Base-by-base conservation (phyloP, 2,888 invertebrate species). In the Horisme vitalbata region DNA sequence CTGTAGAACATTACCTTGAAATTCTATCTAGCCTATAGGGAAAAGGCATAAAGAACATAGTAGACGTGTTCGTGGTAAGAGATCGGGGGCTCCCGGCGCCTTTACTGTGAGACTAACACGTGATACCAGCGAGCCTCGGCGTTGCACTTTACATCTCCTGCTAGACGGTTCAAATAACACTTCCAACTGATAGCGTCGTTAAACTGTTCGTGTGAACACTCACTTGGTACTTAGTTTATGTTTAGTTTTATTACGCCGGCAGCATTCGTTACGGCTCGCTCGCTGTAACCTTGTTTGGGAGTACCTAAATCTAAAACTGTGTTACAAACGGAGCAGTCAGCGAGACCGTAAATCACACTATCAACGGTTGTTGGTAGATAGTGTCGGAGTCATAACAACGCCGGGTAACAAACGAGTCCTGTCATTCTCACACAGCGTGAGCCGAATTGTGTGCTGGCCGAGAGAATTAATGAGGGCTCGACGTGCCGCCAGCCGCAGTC, bases 361-460 rank as follows among this genome's bases (percentile, higher is more conserved):
- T 75, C 64, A 65, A 62, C 58, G 63, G 55, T 67, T 75, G 74
- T 68, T 75, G 71, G 73, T 74, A 75, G 72, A 75, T 75, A 76
- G 70, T 76, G 72, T 71, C 61, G 59, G 65, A 64, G 63, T 71
- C 71, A 72, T 71, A 75, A 69, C 73, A 75, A 70, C 71, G 65
- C 65, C 65, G 72, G 74, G 61, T 79, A 79, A 79, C 72, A 75
- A 81, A 81, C 76, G 79, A 75, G 71, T 68, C 72, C 76, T 79
- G 79, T 78, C 80, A 78, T 70, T 73, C 71, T 71, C 75, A 79
- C 71, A 69, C 72, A 71, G 68, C 60, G 67, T 60, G 53, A 65
- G 57, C 65, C 66, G 65, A 67, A 67, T 68, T 65, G 70, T 73
- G 69, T 67, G 69, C 57, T 63, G 66, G 63, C 63, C 59, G 62